Base-by-base conservation (phyloP, 2,888 invertebrate species). In the Augiades crinisus region DNA sequence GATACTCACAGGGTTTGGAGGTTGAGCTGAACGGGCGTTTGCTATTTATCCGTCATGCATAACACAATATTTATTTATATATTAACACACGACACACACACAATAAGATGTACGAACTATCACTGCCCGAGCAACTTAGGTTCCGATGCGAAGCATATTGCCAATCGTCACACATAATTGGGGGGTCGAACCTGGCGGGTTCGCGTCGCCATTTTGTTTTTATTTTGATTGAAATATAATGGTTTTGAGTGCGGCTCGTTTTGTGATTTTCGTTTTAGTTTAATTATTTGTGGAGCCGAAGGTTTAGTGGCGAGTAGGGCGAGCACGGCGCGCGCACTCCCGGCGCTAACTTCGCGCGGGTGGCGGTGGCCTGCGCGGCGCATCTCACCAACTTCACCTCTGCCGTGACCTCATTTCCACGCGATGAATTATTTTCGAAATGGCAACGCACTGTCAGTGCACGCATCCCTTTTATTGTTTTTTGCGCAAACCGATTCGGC, bases 381-480 rank as follows among this genome's bases (percentile, higher is more conserved):
- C 56, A 54, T 40, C 40, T 24, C 45, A 27, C 33, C 58, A 61
- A 68, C 78, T 81, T 81, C 54, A 31, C 27, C 52, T 49, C 55
- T 58, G 44, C 54, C 55, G 53, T 86, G 86, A 85, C 86, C 86
- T 79, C 76, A 70, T 77, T 87, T 76, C 71, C 57, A 60, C 60
- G 74, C 72, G 68, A 75, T 78, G 78, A 80, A 85, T 84, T 83
- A 86, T 86, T 84, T 85, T 83, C 73, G 82, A 83, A 81, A 81
- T 78, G 80, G 76, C 81, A 81, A 75, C 76, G 82, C 72, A 74
- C 75, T 70, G 37, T 16, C 45, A 34, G 33, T 36, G 66, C 57
- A 56, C 72, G 74, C 73, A 75, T 41, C 66, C 72, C 65, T 68
- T 51, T 54, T 17, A 46, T 40, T 40, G 16, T 22, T 27, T 27